These are phyloP conservation scores for Sebastes kiyomatsui DNA, from an alignment of 2,797 vertebrate species.

Conservation along the genomic window DNA sequence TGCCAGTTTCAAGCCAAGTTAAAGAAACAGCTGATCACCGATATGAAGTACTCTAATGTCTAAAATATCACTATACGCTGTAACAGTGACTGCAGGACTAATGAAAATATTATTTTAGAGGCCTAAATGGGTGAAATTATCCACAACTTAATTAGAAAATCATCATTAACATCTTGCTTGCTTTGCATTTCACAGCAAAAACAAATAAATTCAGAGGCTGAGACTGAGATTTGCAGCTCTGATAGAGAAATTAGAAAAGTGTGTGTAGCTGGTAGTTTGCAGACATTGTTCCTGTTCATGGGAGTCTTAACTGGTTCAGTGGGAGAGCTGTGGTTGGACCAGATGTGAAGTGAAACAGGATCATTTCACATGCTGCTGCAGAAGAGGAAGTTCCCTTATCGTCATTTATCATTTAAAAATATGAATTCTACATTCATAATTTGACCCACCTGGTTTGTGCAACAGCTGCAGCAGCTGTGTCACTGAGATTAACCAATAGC, in stretches of 20 bases:
- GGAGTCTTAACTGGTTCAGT: neutral
- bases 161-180: neutral
- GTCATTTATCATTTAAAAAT: slow-evolving; percentile 16
- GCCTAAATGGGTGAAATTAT: neutral
- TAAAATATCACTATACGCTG: neutral
- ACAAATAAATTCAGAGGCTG: neutral
- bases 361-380: neutral
- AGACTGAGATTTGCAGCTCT: neutral
- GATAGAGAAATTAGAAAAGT: slow-evolving; percentile 19
- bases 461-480: slow-evolving; percentile 63
- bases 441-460: neutral
- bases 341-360: slow-evolving; percentile 44
- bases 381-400: neutral
- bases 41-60: neutral
- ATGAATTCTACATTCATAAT: neutral
- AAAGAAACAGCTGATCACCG: slow-evolving; percentile 9
- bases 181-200: neutral
- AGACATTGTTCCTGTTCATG: slow-evolving; percentile 1
- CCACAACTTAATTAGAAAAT: neutral
- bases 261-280: neutral
- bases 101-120: neutral
- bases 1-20: slow-evolving; percentile 2
- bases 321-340: slow-evolving; percentile 27
- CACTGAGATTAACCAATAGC: slow-evolving; percentile 43
- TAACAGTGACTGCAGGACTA: neutral